These are phyloP conservation scores for Antechinus stuartii DNA, from an alignment of 2,113 vertebrate species.

Conservation along the genomic window DNA sequence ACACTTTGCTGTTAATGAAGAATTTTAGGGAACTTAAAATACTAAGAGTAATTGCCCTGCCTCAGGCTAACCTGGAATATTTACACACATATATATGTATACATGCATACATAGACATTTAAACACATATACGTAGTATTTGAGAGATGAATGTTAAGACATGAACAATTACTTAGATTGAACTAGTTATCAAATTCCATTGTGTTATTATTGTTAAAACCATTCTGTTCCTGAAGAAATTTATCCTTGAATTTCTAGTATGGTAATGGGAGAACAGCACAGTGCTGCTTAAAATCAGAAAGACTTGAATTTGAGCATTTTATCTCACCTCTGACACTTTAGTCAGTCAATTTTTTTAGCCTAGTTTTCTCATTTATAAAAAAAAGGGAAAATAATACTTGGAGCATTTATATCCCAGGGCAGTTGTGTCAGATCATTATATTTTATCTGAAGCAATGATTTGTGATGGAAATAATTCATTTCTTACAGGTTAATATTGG, in stretches of 20 bases:
- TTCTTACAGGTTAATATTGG: background rate
- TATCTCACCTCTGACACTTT: background rate
- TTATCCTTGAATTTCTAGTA: background rate
- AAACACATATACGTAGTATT: background rate
- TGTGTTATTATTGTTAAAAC: background rate
- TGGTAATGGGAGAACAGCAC: background rate
- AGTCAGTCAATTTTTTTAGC: background rate
- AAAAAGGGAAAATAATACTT: background rate
- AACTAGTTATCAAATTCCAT: background rate
- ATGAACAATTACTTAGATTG: background rate
- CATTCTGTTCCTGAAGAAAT: background rate
- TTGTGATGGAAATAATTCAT: background rate
- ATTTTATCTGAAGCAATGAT: background rate
- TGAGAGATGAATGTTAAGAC: background rate
- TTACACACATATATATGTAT: too few relatives aligned
- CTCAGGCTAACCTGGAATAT: background rate
- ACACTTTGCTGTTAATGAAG: background rate
- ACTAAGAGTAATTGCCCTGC: background rate
- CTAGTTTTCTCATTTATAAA: background rate
- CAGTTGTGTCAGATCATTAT: background rate
- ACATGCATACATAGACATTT: too few relatives aligned
- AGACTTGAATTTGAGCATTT: background rate
- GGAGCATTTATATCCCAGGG: background rate
- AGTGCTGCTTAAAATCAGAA: background rate
- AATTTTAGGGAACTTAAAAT: background rate